Base-by-base conservation (phyloP, 2,797 vertebrate species). In the Brachyalestes nurse region DNA sequence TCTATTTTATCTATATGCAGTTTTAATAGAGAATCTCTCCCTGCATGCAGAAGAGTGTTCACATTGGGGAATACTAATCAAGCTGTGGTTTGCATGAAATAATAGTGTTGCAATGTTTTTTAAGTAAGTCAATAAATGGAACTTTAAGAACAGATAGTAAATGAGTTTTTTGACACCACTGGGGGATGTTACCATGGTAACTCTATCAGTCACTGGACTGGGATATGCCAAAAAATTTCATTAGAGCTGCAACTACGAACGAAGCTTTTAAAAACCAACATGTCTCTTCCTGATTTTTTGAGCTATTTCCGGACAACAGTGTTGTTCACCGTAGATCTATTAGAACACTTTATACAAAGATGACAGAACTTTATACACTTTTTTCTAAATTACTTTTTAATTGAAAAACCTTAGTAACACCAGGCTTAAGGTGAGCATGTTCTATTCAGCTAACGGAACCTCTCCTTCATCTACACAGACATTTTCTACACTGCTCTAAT, bases 391-490 rank as follows among this genome's bases (percentile, higher is more conserved):
- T 60, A 6, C 21, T n/a, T 51, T 38, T 34, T 49, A 58, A 80
- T 80, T 75, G 58, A 80, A 60, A 80, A 65, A 80, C 61, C 70
- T 51, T 60, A 64, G 38, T 60, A 81, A 75, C 70, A 69, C 25
- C 57, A 61, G 40, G 60, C 55, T 53, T n/a, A 70, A 81, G 64
- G 79, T 75, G 55, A 81, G 34, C 21, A 10, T 40, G 47, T 42
- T 61, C 25, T 47, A 61, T 70, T n/a, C 19, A 58, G 71, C n/a
- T 71, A 75, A 75, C 62, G 51, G 10, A 23, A 60, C 8, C 16
- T 72, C 67, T 72, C 23, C 23, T 38, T 25, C n/a, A 76, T 79
- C 76, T 47, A 69, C 17, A 69, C 57, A 75, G 77, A 83, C 66
- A 64, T 57, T 67, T 74, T 81, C 38, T 69, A 64, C 28, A 60